Evolutionary conservation across 2,888 invertebrate genomes (phyloP).

Genomic region (Acanthopleura granulata): DNA sequence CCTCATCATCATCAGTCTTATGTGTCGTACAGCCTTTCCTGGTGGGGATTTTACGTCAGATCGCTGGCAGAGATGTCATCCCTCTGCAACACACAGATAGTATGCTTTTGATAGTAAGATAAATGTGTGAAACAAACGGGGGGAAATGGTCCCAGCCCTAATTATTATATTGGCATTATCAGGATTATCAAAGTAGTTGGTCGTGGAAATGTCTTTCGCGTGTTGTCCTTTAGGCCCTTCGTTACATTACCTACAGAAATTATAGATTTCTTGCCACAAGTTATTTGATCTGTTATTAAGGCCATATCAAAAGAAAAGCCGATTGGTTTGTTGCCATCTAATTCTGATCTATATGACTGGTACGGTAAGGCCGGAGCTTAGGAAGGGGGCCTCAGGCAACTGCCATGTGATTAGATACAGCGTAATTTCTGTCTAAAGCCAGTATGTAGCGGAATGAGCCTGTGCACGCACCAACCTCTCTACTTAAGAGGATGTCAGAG

Average conservation of each 20-base stretch:
- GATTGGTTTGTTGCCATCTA: slow-evolving; percentile 8
- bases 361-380: neutral
- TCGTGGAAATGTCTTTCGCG: neutral
- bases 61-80: too few relatives aligned
- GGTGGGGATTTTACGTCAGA: too few relatives aligned
- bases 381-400: neutral
- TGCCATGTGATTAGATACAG: slow-evolving; percentile 10
- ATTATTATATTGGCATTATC: too few relatives aligned
- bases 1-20: too few relatives aligned
- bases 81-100: too few relatives aligned
- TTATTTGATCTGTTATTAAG: neutral
- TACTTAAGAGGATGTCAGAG: slow-evolving; percentile 3
- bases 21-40: too few relatives aligned
- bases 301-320: slow-evolving; percentile 1
- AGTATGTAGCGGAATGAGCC: neutral
- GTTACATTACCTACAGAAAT: neutral
- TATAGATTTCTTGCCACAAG: neutral
- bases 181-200: neutral
- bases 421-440: neutral
- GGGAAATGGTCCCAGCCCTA: too few relatives aligned
- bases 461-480: neutral
- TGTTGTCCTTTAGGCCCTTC: neutral
- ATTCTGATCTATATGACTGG: neutral
- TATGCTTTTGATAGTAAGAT: too few relatives aligned
- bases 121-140: too few relatives aligned